Percentiles rank a stretch among this genome's conserved stretches.
Evolutionary conservation across 2,888 invertebrate species (phyloP).

Genomic region (Melikaiella ostensackeni): DNA sequence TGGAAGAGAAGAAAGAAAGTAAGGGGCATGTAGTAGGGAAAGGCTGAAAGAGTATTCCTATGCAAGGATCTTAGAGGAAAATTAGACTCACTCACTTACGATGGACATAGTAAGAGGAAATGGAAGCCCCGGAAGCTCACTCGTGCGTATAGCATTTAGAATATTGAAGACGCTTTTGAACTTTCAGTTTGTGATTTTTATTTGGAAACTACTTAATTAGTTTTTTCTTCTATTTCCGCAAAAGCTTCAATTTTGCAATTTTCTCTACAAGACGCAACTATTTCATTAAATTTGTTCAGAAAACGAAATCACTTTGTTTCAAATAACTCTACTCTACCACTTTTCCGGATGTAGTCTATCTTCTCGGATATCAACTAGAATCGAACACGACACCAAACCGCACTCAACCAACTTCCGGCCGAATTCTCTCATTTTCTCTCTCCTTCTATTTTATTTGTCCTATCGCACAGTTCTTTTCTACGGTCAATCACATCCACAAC

Average conservation of each 20-base stretch:
- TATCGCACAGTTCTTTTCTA: constrained; percentile 5
- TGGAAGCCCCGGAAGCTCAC: no score
- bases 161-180: no score
- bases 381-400: constrained; percentile 31
- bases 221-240: no score
- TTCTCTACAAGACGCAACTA: background rate
- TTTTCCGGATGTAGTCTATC: constrained; percentile 33
- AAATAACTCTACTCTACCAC: constrained; percentile 9
- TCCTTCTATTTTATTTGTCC: constrained; percentile 27
- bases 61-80: no score
- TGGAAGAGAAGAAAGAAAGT: no score
- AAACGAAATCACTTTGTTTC: constrained; percentile 38
- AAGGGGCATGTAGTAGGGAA: no score
- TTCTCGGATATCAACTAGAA: constrained; percentile 34
- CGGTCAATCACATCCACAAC: constrained; percentile 36
- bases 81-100: no score
- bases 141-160: no score
- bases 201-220: no score
- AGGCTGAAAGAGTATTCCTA: no score
- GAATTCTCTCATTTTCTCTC: constrained; percentile 6
- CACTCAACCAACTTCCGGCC: constrained; percentile 33
- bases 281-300: constrained; percentile 18
- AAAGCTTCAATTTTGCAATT: background rate
- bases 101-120: no score
- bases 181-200: no score